Base-by-base conservation (phyloP, 2,888 invertebrate species). In the Liposcelis brunnea region DNA sequence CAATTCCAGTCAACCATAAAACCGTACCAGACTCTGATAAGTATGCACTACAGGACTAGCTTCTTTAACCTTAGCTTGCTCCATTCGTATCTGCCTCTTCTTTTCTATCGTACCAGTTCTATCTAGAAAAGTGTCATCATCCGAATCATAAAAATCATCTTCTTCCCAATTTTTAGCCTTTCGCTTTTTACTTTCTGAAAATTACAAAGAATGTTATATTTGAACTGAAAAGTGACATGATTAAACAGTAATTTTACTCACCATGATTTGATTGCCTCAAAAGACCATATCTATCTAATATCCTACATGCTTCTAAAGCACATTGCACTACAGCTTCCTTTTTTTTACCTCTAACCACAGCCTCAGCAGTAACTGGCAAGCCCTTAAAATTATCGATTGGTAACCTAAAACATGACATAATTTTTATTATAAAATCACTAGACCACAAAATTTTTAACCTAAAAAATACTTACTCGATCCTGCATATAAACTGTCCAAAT, bases 91-190 rank as follows among this genome's bases (percentile, higher is more conserved):
- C 54, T 76, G 71, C 6, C 95, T 71, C 59, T 93, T 94, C 53
- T 75, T 74, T 61, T 94, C 93, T 16, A 97, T 76, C 46, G 80
- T 1, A 95, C 56, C 97, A 1, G 98, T 98, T 50, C 97, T 70
- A 61, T 98, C 98, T 45, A 91, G 71, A 67, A 85, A 98, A 16
- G 82, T 83, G 61, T 98, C 97, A 49, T 98, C 97, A 56, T 98
- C 94, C 1, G 87, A 87, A 53, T 87, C 86, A 61, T 90, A 91
- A 59, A 72, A 91, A 62, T 93, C 95, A 56, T 94, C 85, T 2
- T 84, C 85, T 55, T 78, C 75, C 75, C 84, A 83, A 54, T 82
- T 77, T 52, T 78, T 77, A 8, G 70, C 64, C 60, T 84, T 87
- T 1, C 80, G 71, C 47, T 86, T 80, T n/a, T 80, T 74, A 0